A percentile compares a stretch with the other conserved stretches of the same genome.
Conservation (phyloP, 2,113 vertebrate genomes). For the Gnathonemus longibarbis region DNA sequence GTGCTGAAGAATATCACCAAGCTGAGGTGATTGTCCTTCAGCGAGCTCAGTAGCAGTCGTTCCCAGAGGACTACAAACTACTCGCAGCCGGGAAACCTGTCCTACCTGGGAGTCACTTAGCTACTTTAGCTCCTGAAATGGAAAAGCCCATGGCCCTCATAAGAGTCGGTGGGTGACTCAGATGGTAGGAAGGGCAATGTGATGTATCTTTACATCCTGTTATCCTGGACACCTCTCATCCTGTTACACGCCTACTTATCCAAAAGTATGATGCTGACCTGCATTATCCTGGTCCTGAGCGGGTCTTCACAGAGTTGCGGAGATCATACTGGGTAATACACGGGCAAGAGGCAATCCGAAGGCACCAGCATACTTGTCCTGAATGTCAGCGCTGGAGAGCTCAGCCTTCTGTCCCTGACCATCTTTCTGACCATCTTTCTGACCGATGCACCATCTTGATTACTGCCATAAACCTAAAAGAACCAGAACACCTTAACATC, state of each 20-base stretch:
- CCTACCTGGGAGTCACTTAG: neutral
- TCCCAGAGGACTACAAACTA: neutral
- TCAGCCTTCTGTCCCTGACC: too few relatives aligned
- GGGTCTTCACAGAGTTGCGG: too few relatives aligned
- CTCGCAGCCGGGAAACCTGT: conserved; percentile 3
- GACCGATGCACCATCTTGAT: too few relatives aligned
- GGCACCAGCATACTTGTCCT: too few relatives aligned
- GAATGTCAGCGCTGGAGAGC: too few relatives aligned
- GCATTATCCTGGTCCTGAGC: too few relatives aligned
- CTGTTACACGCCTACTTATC: neutral
- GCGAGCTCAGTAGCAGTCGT: conserved; percentile 1
- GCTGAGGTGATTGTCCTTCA: neutral
- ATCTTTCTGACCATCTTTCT: too few relatives aligned
- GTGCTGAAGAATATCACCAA: neutral
- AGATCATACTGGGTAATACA: too few relatives aligned
- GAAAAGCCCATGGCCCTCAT: neutral
- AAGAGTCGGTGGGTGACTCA: neutral
- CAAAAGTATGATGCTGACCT: neutral
- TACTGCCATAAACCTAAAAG: too few relatives aligned
- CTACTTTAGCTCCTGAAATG: conserved; percentile 5
- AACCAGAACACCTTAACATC: too few relatives aligned
- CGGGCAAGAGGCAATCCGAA: too few relatives aligned
- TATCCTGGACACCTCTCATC: conserved; percentile 10
- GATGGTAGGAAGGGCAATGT: neutral
- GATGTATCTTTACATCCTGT: neutral